Evolutionary conservation across 2,113 vertebrate species (phyloP).

Genomic region (Amphilophus citrinellus): DNA sequence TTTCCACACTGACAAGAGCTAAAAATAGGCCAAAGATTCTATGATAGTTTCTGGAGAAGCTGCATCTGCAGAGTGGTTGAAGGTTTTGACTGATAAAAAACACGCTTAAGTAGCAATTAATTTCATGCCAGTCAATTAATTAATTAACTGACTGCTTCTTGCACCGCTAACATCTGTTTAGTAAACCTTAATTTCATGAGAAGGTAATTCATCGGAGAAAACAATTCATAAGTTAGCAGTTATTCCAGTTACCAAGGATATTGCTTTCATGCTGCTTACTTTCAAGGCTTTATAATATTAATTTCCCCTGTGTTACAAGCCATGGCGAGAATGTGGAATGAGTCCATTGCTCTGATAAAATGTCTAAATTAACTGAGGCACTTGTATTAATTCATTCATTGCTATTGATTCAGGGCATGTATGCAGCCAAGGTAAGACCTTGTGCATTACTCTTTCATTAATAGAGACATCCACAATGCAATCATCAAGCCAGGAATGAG

Average conservation of each 20-base stretch:
- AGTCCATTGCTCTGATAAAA: slow-evolving; percentile 13
- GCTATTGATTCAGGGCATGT: slow-evolving; percentile 44
- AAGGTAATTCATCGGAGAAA: not conserved
- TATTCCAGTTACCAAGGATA: not conserved
- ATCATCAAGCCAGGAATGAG: slow-evolving; percentile 21
- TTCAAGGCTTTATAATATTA: slow-evolving; percentile 24
- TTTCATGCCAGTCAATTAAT: not conserved
- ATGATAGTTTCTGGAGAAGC: not conserved
- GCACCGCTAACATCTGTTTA: not conserved
- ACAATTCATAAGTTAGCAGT: not conserved
- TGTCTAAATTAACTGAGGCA: slow-evolving; percentile 39
- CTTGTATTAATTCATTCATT: slow-evolving; percentile 55
- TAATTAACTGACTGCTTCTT: not conserved
- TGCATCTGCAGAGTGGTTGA: not conserved
- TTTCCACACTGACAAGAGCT: not conserved
- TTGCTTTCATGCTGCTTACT: slow-evolving; percentile 1
- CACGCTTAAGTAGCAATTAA: not conserved
- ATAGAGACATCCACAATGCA: slow-evolving; percentile 31
- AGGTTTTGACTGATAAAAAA: not conserved
- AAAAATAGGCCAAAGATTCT: rapidly evolving
- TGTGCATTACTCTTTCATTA: not conserved
- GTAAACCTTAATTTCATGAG: not conserved
- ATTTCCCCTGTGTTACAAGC: slow-evolving; percentile 45
- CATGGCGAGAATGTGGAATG: not conserved
- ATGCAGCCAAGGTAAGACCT: not conserved